Base-by-base conservation (phyloP, 1,140 invertebrate genomes). In the Sitodiplosis mosellana region DNA sequence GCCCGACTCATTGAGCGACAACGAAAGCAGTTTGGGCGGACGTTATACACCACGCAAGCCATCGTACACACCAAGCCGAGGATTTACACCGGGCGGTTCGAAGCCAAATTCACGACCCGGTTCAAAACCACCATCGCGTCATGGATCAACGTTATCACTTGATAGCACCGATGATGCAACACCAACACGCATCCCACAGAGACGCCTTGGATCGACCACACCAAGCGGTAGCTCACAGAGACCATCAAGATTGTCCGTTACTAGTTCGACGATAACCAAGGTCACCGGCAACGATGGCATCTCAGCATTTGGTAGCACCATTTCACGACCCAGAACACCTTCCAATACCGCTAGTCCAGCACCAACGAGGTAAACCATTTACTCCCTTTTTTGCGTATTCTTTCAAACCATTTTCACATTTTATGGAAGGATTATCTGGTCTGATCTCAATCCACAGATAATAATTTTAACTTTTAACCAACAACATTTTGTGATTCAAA, bases 121-220 rank as follows among this genome's bases (percentile, higher is more conserved):
- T 40, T 86, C 84, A 33, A 89, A 90, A 64, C 87, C 89, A 54
- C 84, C 88, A 18, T 93, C 89, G 59, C 78, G 90, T 58, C 86
- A 92, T 59, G 89, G 88, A 50, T 95, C 91, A 33, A 90, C 87
- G 56, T 75, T 90, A 42, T 91, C 87, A 18, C 69, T 93, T 48
- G 87, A 93, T 60, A 87, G 84, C 60, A 86, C 83, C 59, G 79
- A 81, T 64, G 79, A 81, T 55, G 69, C 68, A 48, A 81, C 78
- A 27, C 77, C 80, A 48, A 82, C 80, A 48, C 75, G 81, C 54
- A 83, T 83, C 61, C 81, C 81, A 40, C 74, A 76, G 61, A 66
- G 72, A 48, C 71, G 77, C 51, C 72, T 75, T 37, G 70, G 75
- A 20, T 69, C 67, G 17, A 72, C 75, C 6, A 70, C 64, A 48